phyloP scores from a whole-genome alignment of 2,888 invertebrate genomes.

The Dicycla oo region DNA sequence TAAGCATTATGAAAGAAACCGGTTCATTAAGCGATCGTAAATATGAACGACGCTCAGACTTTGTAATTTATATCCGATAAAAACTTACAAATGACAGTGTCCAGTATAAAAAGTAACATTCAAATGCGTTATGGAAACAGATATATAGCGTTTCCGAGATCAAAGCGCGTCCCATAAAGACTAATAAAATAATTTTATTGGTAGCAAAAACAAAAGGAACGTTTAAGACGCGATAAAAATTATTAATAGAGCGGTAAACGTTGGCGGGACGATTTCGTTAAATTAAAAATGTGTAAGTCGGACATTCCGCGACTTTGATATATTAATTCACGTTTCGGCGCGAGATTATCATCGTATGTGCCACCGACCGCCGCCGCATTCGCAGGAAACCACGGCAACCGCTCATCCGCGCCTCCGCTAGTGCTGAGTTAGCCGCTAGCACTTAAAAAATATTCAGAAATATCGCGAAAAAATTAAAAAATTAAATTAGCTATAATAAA shows the following conservation, averaged over 20 bases:
- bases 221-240: conserved; percentile 84
- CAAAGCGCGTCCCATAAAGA: conserved; percentile 73
- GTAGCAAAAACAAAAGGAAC: conserved; percentile 83
- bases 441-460: not conserved
- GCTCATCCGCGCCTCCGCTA: conserved; percentile 75
- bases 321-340: conserved; percentile 82
- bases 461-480: not conserved
- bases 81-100: conserved; percentile 67
- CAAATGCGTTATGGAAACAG: conserved; percentile 64
- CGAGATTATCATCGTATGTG: conserved; percentile 82
- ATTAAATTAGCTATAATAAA: not conserved
- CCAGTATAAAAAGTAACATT: conserved; percentile 67
- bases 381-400: conserved; percentile 73
- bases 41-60: conserved; percentile 57
- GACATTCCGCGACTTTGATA: conserved; percentile 72
- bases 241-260: conserved; percentile 84
- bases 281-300: conserved; percentile 71
- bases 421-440: conserved; percentile 70
- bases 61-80: conserved; percentile 65
- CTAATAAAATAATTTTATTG: conserved; percentile 81
- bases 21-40: conserved; percentile 73
- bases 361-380: conserved; percentile 63
- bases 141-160: conserved; percentile 69
- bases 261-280: conserved; percentile 75
- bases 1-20: conserved; percentile 72